A percentile compares a stretch with the other conserved stretches of the same genome.
Evolutionary conservation across 2,888 invertebrate genomes (phyloP).

Genomic region (Dasysyrphus tricinctus): DNA sequence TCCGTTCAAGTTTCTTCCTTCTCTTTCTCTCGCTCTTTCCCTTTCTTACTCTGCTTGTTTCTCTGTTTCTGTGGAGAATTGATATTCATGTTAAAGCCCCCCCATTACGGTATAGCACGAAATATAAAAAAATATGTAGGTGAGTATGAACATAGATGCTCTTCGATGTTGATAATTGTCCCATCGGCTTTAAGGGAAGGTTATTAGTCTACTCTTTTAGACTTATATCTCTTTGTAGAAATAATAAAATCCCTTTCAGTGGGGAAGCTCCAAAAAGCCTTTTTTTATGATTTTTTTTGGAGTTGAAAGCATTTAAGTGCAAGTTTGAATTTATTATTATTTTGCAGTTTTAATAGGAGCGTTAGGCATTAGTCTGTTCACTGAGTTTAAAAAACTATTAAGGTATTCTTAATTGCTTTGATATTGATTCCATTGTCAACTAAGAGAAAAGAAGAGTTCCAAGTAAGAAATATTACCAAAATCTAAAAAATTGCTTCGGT

Average conservation of each 20-base stretch:
- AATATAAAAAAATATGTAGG: constrained; percentile 16
- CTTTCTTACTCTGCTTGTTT: not conserved
- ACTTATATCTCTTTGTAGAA: not conserved
- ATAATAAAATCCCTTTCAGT: not conserved
- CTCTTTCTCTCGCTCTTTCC: constrained; percentile 25
- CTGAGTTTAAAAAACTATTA: too few relatives aligned
- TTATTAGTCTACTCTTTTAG: not conserved
- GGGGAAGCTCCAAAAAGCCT: constrained; percentile 20
- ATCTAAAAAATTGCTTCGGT: too few relatives aligned
- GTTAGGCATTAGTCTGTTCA: too few relatives aligned
- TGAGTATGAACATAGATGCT: constrained; percentile 11
- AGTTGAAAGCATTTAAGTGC: constrained; percentile 22
- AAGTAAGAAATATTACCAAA: too few relatives aligned
- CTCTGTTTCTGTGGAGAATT: constrained; percentile 1
- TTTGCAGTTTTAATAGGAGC: not conserved
- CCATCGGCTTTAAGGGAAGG: constrained; percentile 14
- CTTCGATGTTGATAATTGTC: constrained; percentile 44
- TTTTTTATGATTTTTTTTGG: constrained; percentile 6
- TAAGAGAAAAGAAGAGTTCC: too few relatives aligned
- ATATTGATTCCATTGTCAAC: too few relatives aligned
- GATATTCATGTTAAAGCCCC: not conserved
- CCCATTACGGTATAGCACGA: constrained; percentile 28
- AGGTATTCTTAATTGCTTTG: too few relatives aligned
- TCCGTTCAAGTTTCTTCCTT: constrained; percentile 45
- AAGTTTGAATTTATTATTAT: not conserved